phyloP scores from a whole-genome alignment of 2,888 invertebrate species.

The Bruchidius siliquastri region DNA sequence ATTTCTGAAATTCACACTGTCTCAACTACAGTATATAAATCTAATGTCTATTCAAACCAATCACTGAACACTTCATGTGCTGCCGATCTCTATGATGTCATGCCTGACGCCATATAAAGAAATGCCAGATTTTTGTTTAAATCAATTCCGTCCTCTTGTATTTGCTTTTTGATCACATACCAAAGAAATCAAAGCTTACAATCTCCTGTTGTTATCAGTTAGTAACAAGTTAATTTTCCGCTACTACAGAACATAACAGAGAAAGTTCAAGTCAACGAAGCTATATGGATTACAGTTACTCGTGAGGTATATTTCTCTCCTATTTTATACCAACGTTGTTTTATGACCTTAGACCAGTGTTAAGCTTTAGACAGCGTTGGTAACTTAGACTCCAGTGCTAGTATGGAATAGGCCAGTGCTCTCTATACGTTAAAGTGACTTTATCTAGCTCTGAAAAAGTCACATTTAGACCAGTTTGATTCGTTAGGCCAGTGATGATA shows the following conservation, averaged over 20 bases:
- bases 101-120: too few relatives aligned
- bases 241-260: constrained; percentile 90
- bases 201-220: constrained; percentile 40
- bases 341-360: constrained; percentile 18
- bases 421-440: not conserved
- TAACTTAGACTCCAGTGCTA: constrained; percentile 7
- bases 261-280: constrained; percentile 92
- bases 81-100: too few relatives aligned
- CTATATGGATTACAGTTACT: constrained; percentile 87
- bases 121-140: too few relatives aligned
- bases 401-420: constrained; percentile 9
- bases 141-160: too few relatives aligned
- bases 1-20: too few relatives aligned
- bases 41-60: too few relatives aligned
- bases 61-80: too few relatives aligned
- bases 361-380: constrained; percentile 6
- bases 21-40: too few relatives aligned
- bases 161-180: not conserved
- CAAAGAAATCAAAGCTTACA: constrained; percentile 4
- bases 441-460: not conserved
- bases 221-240: not conserved
- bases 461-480: not conserved
- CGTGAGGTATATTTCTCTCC: constrained; percentile 68
- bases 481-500: not conserved
- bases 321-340: not conserved